Conservation (phyloP, 1,140 invertebrate species). For the Vanessa tameamea region DNA sequence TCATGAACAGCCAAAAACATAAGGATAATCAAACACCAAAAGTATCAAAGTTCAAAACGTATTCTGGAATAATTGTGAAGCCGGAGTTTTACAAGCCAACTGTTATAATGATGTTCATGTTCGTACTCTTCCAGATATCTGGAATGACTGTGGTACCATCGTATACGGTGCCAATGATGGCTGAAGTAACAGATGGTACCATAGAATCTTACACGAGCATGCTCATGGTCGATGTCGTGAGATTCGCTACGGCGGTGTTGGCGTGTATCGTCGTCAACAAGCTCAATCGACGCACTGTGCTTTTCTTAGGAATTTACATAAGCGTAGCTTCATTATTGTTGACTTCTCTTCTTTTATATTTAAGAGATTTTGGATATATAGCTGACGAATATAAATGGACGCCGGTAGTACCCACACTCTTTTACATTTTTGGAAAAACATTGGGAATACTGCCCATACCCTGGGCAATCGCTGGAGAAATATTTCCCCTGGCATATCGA, state of each 20-base stretch:
- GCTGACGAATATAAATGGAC: conserved; percentile 65
- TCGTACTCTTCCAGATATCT: conserved; percentile 70
- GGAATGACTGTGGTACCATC: conserved; percentile 74
- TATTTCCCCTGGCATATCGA: conserved; percentile 79
- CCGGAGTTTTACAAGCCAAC: conserved; percentile 74
- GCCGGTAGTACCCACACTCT: conserved; percentile 61
- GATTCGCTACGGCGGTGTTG: conserved; percentile 63
- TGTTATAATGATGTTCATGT: conserved; percentile 76
- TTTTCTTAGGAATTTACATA: conserved; percentile 65
- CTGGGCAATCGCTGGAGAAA: conserved; percentile 81
- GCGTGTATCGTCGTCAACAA: conserved; percentile 69
- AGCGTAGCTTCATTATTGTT: conserved; percentile 57
- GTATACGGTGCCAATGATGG: conserved; percentile 70
- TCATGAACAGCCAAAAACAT: conserved; percentile 62
- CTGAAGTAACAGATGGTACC: conserved; percentile 53
- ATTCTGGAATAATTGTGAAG: conserved; percentile 48
- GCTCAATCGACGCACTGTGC: conserved; percentile 59
- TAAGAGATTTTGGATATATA: conserved; percentile 62
- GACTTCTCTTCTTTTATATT: conserved; percentile 57
- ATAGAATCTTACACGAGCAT: conserved; percentile 63
- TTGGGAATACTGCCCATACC: conserved; percentile 80
- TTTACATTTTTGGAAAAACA: conserved; percentile 71
- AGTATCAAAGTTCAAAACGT: conserved; percentile 49
- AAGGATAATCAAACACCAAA: conserved; percentile 27
- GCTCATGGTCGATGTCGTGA: conserved; percentile 68